Conservation (phyloP, 1,140 invertebrate species). For the Apis florea region DNA sequence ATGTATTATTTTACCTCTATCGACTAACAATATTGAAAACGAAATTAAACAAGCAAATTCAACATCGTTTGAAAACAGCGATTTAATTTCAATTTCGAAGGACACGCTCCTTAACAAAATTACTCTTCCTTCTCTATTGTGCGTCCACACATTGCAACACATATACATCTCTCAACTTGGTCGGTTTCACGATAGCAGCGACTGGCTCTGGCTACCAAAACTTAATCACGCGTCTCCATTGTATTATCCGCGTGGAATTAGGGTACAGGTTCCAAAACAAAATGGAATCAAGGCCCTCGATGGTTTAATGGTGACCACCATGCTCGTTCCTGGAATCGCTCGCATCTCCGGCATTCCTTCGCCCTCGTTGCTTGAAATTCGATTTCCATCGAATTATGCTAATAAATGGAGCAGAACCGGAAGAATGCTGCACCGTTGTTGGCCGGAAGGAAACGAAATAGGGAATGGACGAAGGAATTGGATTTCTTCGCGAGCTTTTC, state of each 20-base stretch:
- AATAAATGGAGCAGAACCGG: constrained; percentile 23
- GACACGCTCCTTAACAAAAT: background rate
- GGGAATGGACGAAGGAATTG: background rate
- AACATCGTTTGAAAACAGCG: no score
- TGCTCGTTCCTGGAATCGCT: background rate
- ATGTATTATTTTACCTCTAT: no score
- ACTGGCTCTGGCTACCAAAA: background rate
- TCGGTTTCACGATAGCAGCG: no score
- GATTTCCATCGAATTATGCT: constrained; percentile 45
- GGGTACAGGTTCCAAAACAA: background rate
- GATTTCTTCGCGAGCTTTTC: background rate
- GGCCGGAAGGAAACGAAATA: background rate
- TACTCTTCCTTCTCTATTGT: background rate
- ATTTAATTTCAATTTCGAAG: background rate
- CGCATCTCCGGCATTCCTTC: constrained; percentile 22
- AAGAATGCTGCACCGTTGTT: constrained; percentile 4
- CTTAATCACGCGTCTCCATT: constrained; percentile 17
- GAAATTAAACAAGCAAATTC: no score
- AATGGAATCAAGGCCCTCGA: background rate
- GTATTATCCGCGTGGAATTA: constrained; percentile 18
- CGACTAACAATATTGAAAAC: background rate
- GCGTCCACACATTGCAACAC: background rate
- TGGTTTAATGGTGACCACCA: constrained; percentile 1
- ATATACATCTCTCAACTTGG: no score
- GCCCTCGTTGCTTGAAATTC: constrained; percentile 4